Percentiles rank a stretch among this genome's conserved stretches.
These are phyloP conservation scores for Crotalus adamanteus DNA, from an alignment of 2,797 vertebrate genomes.

Conservation along the genomic window DNA sequence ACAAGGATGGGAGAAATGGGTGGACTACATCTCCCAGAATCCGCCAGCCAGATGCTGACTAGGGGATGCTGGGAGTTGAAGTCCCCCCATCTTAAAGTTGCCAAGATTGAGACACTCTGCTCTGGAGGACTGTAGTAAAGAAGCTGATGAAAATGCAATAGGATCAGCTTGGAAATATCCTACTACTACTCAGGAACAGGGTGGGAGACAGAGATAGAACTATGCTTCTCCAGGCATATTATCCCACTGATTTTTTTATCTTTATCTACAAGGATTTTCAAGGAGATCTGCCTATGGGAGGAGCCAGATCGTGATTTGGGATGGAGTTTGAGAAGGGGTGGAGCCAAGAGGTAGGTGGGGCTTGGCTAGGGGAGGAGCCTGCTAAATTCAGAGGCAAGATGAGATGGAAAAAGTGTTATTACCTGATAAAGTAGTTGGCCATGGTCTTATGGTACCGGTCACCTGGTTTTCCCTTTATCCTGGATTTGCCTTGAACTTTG, in stretches of 20 bases:
- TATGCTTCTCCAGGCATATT: not conserved
- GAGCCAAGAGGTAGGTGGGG: not conserved
- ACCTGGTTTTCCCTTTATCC: slow-evolving; percentile 84
- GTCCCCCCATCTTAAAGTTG: too few relatives aligned
- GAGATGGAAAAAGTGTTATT: not conserved
- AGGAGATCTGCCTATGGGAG: not conserved
- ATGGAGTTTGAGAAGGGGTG: not conserved
- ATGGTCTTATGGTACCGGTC: slow-evolving; percentile 85
- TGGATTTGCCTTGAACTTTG: slow-evolving; percentile 81
- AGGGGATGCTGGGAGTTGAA: too few relatives aligned
- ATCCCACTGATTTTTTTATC: not conserved
- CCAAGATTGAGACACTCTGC: not conserved
- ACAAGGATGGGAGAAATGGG: too few relatives aligned
- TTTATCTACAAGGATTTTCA: not conserved
- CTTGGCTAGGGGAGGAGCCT: not conserved
- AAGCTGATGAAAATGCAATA: not conserved
- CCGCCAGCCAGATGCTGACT: too few relatives aligned
- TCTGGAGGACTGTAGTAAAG: too few relatives aligned
- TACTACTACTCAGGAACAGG: not conserved
- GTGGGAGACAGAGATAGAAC: not conserved
- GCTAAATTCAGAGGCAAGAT: not conserved
- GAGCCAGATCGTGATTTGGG: not conserved
- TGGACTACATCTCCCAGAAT: not conserved
- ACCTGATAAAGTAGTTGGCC: slow-evolving; percentile 87
- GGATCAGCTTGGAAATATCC: not conserved